These are phyloP conservation scores for Sus cebifrons DNA, from an alignment of 2,797 vertebrate species.

Conservation along the genomic window DNA sequence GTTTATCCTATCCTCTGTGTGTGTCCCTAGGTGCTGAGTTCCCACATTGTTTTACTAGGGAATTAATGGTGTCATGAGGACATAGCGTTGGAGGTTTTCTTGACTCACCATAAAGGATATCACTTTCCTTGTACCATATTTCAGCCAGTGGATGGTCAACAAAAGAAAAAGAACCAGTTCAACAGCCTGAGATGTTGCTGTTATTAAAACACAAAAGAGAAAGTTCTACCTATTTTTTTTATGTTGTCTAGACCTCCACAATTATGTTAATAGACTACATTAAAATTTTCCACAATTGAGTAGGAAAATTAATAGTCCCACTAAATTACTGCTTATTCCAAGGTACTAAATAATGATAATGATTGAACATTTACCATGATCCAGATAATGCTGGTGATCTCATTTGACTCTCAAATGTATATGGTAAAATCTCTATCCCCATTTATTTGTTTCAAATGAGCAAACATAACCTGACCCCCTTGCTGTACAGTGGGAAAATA, in stretches of 20 bases:
- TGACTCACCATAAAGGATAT: background rate
- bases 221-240: background rate
- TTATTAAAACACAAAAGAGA: background rate
- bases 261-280: background rate
- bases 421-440: background rate
- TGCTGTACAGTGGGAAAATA: too few relatives aligned
- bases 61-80: conserved; percentile 31
- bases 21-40: conserved; percentile 56
- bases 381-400: background rate
- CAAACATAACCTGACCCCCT: background rate
- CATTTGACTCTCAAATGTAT: conserved; percentile 17
- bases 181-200: background rate
- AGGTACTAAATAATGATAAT: background rate
- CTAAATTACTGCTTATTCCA: background rate
- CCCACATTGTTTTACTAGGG: background rate
- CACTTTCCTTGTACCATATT: background rate
- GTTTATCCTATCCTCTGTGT: conserved; percentile 60
- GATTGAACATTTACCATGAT: background rate
- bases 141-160: background rate
- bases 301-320: background rate
- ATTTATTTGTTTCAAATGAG: conserved; percentile 33
- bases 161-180: conserved; percentile 34
- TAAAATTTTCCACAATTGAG: background rate
- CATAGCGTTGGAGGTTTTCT: background rate
- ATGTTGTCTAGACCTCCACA: background rate